Base-by-base conservation (phyloP, 2,113 vertebrate species). In the Oostethus manadensis region DNA sequence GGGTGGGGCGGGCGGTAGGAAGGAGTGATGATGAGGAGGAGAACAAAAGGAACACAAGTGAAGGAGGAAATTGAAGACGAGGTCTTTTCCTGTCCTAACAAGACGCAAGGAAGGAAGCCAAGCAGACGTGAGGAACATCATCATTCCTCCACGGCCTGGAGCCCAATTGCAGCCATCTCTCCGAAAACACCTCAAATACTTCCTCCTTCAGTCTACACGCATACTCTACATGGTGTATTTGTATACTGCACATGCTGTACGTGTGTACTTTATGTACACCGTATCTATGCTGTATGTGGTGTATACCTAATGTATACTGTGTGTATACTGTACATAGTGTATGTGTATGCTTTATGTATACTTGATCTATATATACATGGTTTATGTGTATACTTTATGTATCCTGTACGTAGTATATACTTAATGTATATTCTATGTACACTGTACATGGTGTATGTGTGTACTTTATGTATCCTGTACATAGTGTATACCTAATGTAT, bases 131-230 rank as follows among this genome's bases (percentile, higher is more conserved):
- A 64, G 77, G 66, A 3, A 70, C 68, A 71, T 74, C 38, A 67
- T 71, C 66, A 73, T 78, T 77, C 66, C 78, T 79, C 81, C 22
- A 66, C 49, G 84, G 85, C 81, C 75, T 64, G 79, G 46, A 66
- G 61, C 75, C 80, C 83, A 84, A 84, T 78, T 59, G 78, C 76
- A 57, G 77, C 71, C 77, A 86, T 82, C 77, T 82, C 68, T 49
- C 63, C 11, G 60, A 71, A 77, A 45, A 68, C 53, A 44, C 54
- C 53, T 46, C 29, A 58, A 46, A 58, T 61, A 64, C 26, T 29
- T 58, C 64, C 66, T 62, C 56, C 64, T 51, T 58, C 26, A 20
- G 17, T 68, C 56, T 17, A 46, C 56, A 62, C 64, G 58, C 51
- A 56, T 26, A 57, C 51, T 29, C 48, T n/a, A n/a, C n/a, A n/a